Evolutionary conservation across 2,888 invertebrate species (phyloP), one percentile per base, ranked within the genome.

Genomic region (Xestoiulus laeticollis): DNA sequence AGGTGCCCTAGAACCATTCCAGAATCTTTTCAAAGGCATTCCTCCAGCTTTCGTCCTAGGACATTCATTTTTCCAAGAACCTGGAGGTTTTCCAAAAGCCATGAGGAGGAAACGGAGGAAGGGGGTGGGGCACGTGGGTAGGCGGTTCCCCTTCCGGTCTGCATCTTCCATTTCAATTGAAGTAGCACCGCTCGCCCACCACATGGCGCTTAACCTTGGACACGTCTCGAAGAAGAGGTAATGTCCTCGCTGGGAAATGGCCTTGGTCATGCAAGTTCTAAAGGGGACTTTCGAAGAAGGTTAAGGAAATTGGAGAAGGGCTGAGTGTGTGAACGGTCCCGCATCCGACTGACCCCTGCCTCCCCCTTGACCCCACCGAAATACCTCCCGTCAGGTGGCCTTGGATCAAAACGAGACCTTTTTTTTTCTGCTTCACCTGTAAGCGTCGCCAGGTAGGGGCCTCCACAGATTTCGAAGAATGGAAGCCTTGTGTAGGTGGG

Each of bases 91-190:
- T 5, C 48, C 48, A 48, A 19, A 12, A 48, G 48, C 19, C 8
- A n/a, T n/a, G 48, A 48, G 48, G 3, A 14, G 48, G 38, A 10
- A 48, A 6, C 4, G 5, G 59, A 22, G 26, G 22, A 68, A 68
- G 68, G 68, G 59, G 68, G 68, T 68, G 68, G 68, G 68, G 19
- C 68, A 26, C 1, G 10, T 22, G 68, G 68, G 68, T 68, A 68
- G 68, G 68, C 68, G 68, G 68, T 68, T 68, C 68, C 68, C 68
- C 68, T 68, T 68, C 68, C 68, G 68, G 68, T 68, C 68, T 68
- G 68, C 68, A 16, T 19, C n/a, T 68, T 26, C 26, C 22, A 68
- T 68, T 68, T 68, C 68, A 68, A 68, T 68, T 10, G 68, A 68
- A 68, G 68, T 26, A 68, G 26, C 68, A 68, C 22, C 68, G 22